Percentiles rank a stretch among this genome's conserved stretches.
phyloP scores from a whole-genome alignment of 2,113 vertebrate genomes.

The Sinocyclocheilus grahami region DNA sequence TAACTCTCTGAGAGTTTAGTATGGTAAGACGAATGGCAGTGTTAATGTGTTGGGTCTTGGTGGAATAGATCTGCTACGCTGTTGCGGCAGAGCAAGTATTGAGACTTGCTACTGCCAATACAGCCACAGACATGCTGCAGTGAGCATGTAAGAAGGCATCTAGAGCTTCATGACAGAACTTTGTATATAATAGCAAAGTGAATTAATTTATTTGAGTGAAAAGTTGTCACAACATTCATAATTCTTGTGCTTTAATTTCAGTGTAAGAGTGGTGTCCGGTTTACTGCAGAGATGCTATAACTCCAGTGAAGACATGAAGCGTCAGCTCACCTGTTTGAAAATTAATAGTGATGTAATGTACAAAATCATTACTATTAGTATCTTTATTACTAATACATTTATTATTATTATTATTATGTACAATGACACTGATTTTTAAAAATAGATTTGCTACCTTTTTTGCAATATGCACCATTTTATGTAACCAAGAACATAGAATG shows the following conservation, averaged over 20 bases:
- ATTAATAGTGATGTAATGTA: background rate
- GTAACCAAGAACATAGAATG: background rate
- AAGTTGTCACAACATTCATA: background rate
- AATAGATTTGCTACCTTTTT: background rate
- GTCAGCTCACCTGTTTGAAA: background rate
- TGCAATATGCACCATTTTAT: background rate
- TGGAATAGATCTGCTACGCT: no score
- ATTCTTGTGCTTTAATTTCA: conserved; percentile 3
- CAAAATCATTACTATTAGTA: background rate
- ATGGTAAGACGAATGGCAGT: no score
- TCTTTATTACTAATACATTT: background rate
- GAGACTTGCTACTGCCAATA: no score
- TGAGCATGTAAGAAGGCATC: no score
- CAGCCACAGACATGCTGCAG: no score
- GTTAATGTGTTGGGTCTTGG: no score
- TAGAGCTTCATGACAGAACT: no score
- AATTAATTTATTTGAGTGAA: background rate
- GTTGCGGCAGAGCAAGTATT: no score
- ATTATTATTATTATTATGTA: background rate
- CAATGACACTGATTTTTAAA: no score
- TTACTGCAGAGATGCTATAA: background rate
- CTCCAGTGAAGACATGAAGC: background rate
- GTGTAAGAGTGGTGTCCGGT: background rate
- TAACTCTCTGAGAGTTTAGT: no score
- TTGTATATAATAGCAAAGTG: no score